Base-by-base conservation (phyloP, 2,888 invertebrate species). In the Lasioglossum marginatum region DNA sequence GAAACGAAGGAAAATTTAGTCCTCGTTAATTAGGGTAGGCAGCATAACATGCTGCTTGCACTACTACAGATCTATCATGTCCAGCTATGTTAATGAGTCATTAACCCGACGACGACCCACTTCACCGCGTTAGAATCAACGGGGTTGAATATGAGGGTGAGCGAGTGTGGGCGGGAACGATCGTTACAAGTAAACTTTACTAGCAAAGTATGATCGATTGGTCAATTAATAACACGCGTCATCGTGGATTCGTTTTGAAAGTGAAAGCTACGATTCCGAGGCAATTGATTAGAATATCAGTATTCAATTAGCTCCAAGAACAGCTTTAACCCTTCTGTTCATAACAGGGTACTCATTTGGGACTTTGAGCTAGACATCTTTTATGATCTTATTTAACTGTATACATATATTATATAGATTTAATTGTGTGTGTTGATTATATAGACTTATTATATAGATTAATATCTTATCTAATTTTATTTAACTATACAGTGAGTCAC, bases 31-130 rank as follows among this genome's bases (percentile, higher is more conserved):
- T 87, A 87, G 77, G 77, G 63, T 78, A 77, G 68, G 71, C 68
- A 45, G 68, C 77, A 77, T 82, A 88, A 81, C 81, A 79, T 74
- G 79, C 66, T 77, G 60, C 82, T 82, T 76, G 81, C 87, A 83
- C 85, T 90, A 92, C 91, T 87, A 89, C 92, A 85, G 82, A 90
- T 89, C 87, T 90, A 91, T 92, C 92, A 91, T 79, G 84, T 88
- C 87, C 92, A 92, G 90, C 84, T 87, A 87, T 90, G 92, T 92
- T 92, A 92, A 92, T 92, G 92, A 92, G 90, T 88, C 90, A 92
- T 92, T 92, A 91, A 90, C 88, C 87, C 82, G 75, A 85, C 85
- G 82, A 88, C 84, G 87, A 88, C 85, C 90, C 80, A 86, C 82
- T 90, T 90, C 77, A 78, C 76, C n/a, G 48, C 68, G 43, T 16